These are phyloP conservation scores for Euproctis similis DNA, from an alignment of 2,888 invertebrate species.

Conservation along the genomic window DNA sequence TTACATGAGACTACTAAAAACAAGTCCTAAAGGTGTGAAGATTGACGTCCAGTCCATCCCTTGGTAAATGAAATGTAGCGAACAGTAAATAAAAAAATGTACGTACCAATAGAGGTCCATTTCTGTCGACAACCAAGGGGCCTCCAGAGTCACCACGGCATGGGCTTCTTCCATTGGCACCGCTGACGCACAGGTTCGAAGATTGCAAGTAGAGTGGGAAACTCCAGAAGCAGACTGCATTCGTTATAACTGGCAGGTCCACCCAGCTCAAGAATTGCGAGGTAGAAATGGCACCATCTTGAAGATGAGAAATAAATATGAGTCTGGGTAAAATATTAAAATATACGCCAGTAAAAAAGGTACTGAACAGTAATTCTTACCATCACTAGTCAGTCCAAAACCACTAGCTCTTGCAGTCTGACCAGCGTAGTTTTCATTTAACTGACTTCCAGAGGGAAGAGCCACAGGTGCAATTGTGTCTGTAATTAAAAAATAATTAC, in stretches of 20 bases:
- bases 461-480: constrained; percentile 25
- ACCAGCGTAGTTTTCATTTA: constrained; percentile 30
- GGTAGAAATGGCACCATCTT: not conserved
- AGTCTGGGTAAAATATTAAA: too few species aligned
- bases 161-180: constrained; percentile 22
- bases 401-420: constrained; percentile 38
- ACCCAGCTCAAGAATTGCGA: not conserved
- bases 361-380: constrained; percentile 23
- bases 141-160: constrained; percentile 55
- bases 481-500: constrained; percentile 8
- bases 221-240: not conserved
- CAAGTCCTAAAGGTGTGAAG: too few species aligned
- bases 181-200: constrained; percentile 40
- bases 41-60: too few species aligned
- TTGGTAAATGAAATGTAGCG: not conserved
- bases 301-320: not conserved
- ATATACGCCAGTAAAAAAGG: too few species aligned
- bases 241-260: not conserved
- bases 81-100: not conserved
- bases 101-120: constrained; percentile 1
- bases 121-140: constrained; percentile 24
- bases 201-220: not conserved
- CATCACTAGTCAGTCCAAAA: constrained; percentile 33
- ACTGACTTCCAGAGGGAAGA: constrained; percentile 29
- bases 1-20: too few species aligned